Percentiles rank a stretch among this genome's conserved stretches.
These are phyloP conservation scores for Lycophotia porphyrea DNA, from an alignment of 2,888 invertebrate species.

Conservation along the genomic window DNA sequence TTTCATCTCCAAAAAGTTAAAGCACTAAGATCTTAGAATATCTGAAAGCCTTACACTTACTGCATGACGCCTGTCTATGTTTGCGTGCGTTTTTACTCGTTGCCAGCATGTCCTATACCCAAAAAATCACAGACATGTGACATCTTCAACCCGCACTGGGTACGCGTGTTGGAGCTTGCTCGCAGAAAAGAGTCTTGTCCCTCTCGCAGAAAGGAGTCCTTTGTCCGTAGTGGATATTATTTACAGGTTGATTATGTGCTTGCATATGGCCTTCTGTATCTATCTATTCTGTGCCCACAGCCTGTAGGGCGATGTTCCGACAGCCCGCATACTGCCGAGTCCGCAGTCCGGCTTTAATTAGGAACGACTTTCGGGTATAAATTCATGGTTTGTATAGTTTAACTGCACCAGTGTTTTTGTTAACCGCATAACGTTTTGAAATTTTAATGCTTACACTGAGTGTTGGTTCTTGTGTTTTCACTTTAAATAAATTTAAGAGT, in stretches of 20 bases:
- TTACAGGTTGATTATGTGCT: background rate
- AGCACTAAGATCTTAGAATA: too few species aligned
- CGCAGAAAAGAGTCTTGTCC: background rate
- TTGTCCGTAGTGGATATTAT: background rate
- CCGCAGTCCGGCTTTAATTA: slow-evolving; percentile 75
- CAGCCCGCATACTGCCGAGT: slow-evolving; percentile 65
- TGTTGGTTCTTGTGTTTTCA: slow-evolving; percentile 29
- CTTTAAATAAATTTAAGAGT: slow-evolving; percentile 39
- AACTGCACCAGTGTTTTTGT: slow-evolving; percentile 63
- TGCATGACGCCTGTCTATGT: background rate
- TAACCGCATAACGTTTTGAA: slow-evolving; percentile 54
- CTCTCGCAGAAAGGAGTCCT: background rate
- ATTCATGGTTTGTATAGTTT: slow-evolving; percentile 69
- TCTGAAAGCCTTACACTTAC: background rate
- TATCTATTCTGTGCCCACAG: slow-evolving; percentile 1
- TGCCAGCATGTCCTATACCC: background rate
- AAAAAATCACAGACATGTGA: background rate
- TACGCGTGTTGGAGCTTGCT: background rate
- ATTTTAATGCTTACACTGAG: slow-evolving; percentile 47
- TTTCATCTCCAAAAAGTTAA: background rate
- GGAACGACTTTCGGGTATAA: slow-evolving; percentile 73
- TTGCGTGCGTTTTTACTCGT: background rate
- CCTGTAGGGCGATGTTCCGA: slow-evolving; percentile 48
- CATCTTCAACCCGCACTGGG: background rate
- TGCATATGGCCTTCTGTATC: slow-evolving; percentile 15